A percentile compares a stretch with the other conserved stretches of the same genome.
Conservation (phyloP, 1,140 invertebrate genomes). For the Drosophila willistoni region DNA sequence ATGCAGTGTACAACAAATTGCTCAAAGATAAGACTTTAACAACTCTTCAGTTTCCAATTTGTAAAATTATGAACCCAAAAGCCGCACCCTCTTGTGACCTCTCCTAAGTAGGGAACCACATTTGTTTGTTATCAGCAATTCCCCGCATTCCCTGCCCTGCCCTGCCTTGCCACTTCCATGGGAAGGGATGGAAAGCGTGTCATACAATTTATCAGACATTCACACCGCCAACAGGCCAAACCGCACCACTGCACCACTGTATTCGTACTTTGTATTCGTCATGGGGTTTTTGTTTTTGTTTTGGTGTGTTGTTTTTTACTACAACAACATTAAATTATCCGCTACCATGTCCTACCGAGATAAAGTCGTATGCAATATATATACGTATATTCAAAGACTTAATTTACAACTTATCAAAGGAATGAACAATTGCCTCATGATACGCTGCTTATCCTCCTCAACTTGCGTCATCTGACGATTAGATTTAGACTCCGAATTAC, state of each 20-base stretch:
- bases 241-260: background rate
- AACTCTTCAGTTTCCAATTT: background rate
- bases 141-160: too few species aligned
- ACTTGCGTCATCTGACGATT: conserved; percentile 1
- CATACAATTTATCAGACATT: conserved; percentile 51
- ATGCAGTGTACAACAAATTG: background rate
- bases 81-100: too few species aligned
- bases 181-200: conserved; percentile 15
- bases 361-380: background rate
- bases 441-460: background rate
- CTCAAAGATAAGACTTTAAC: background rate
- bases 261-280: background rate
- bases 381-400: background rate
- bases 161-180: too few species aligned
- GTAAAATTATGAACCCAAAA: too few species aligned
- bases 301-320: too few species aligned
- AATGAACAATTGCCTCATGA: background rate
- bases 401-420: background rate
- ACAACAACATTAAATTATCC: background rate
- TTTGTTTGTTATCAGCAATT: background rate
- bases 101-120: too few species aligned
- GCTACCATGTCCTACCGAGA: conserved; percentile 1
- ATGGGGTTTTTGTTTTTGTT: background rate
- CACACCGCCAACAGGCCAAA: background rate
- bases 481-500: background rate